Evolutionary conservation across 2,113 vertebrate species (phyloP).

Genomic region (Pomatostomus ruficeps): DNA sequence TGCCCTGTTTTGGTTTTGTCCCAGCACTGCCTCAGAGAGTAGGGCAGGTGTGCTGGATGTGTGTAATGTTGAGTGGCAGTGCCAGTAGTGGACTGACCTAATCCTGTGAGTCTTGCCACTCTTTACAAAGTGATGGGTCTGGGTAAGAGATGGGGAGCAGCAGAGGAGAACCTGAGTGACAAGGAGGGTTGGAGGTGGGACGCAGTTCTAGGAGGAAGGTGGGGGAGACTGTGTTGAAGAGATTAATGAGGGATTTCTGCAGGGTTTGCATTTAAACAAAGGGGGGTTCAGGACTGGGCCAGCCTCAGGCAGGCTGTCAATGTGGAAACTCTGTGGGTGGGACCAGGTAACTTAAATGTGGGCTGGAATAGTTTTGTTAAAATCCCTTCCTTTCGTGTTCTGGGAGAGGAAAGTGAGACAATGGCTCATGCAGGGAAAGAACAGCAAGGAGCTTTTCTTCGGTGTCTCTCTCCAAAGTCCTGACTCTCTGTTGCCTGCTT

Average conservation of each 20-base stretch:
- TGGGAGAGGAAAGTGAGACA: background rate
- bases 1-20: background rate
- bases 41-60: background rate
- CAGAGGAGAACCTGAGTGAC: background rate
- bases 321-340: background rate
- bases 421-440: background rate
- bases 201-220: background rate
- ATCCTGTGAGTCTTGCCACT: background rate
- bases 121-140: background rate
- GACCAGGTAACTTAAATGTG: background rate
- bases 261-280: background rate
- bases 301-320: background rate
- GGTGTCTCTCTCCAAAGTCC: conserved; percentile 27
- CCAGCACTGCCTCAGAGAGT: background rate
- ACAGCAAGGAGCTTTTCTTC: background rate
- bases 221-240: background rate
- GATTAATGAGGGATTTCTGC: background rate
- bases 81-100: background rate
- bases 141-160: background rate
- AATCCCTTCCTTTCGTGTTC: background rate
- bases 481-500: conserved; percentile 37
- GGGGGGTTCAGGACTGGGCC: background rate
- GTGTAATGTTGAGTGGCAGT: background rate
- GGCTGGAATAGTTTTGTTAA: background rate
- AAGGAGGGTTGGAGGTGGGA: background rate